These are phyloP conservation scores for Drosophila parabipectinata DNA, from an alignment of 1,140 invertebrate genomes.

Conservation along the genomic window DNA sequence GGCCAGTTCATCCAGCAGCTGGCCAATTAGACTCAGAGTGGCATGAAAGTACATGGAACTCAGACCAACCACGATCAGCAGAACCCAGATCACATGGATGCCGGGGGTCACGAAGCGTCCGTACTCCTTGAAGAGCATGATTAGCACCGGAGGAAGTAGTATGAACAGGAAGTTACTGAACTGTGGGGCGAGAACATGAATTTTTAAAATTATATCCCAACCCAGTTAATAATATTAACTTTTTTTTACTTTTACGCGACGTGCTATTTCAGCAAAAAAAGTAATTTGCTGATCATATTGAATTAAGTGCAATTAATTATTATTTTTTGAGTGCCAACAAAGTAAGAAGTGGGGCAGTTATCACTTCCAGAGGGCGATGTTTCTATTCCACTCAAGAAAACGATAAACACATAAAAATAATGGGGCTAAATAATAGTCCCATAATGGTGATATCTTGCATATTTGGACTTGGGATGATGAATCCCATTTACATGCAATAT, in stretches of 20 bases:
- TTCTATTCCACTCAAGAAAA: slow-evolving; percentile 15
- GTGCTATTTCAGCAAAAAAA: slow-evolving; percentile 45
- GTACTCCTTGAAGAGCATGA: slow-evolving; percentile 91
- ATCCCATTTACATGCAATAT: slow-evolving; percentile 5
- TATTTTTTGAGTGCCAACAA: slow-evolving; percentile 11
- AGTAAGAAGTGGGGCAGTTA: slow-evolving; percentile 22
- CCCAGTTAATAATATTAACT: neutral
- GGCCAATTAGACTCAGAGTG: slow-evolving; percentile 91
- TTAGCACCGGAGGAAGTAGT: slow-evolving; percentile 90
- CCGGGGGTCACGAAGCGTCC: slow-evolving; percentile 89
- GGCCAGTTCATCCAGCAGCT: slow-evolving; percentile 91
- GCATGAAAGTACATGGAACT: slow-evolving; percentile 93
- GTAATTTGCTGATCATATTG: slow-evolving; percentile 28
- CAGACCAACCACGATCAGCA: slow-evolving; percentile 91
- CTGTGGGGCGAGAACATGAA: slow-evolving; percentile 84
- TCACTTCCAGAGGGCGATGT: slow-evolving; percentile 16
- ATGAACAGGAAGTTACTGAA: slow-evolving; percentile 92
- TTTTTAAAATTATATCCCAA: neutral
- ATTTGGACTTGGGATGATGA: neutral
- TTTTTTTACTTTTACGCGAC: slow-evolving; percentile 1
- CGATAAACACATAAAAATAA: slow-evolving; percentile 11
- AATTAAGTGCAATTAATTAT: slow-evolving; percentile 41
- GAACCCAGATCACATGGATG: slow-evolving; percentile 90
- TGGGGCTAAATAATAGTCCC: too few relatives aligned
- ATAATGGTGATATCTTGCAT: slow-evolving; percentile 1